Conservation (phyloP, 2,113 vertebrate species). For the Trichomycterus rosablanca region DNA sequence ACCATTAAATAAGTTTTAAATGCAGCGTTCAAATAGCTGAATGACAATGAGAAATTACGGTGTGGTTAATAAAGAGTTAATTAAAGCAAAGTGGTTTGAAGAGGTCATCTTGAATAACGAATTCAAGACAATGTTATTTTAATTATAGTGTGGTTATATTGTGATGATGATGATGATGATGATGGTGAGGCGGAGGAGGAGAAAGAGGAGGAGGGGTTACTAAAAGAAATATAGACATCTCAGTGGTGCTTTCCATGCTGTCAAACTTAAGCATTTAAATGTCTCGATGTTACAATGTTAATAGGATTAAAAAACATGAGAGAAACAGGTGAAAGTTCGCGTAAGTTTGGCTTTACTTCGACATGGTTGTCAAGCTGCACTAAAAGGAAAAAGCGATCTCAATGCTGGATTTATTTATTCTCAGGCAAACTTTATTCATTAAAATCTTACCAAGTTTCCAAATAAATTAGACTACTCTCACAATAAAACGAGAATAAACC, state of each 20-base stretch:
- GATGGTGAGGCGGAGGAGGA: no score
- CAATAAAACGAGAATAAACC: no score
- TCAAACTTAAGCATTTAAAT: not conserved
- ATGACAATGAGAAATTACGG: slow-evolving; percentile 42
- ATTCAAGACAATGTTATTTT: slow-evolving; percentile 34
- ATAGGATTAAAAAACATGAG: slow-evolving; percentile 3
- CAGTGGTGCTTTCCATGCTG: not conserved
- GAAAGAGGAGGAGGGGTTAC: no score
- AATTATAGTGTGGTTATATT: slow-evolving; percentile 27
- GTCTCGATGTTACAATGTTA: not conserved
- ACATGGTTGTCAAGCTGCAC: slow-evolving; percentile 7
- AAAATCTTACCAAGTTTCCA: not conserved
- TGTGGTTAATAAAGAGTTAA: slow-evolving; percentile 31
- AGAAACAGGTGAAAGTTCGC: not conserved
- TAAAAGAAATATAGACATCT: not conserved
- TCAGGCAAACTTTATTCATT: not conserved
- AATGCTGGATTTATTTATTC: not conserved
- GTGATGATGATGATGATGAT: slow-evolving; percentile 31
- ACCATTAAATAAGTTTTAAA: slow-evolving; percentile 26
- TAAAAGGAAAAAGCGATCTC: not conserved
- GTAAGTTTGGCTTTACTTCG: not conserved
- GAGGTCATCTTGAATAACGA: slow-evolving; percentile 29
- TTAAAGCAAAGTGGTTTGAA: slow-evolving; percentile 24
- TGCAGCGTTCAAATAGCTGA: slow-evolving; percentile 7
- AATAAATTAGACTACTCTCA: not conserved